These are phyloP conservation scores for Delphinapterus leucas DNA, from an alignment of 2,113 vertebrate species.

Conservation along the genomic window DNA sequence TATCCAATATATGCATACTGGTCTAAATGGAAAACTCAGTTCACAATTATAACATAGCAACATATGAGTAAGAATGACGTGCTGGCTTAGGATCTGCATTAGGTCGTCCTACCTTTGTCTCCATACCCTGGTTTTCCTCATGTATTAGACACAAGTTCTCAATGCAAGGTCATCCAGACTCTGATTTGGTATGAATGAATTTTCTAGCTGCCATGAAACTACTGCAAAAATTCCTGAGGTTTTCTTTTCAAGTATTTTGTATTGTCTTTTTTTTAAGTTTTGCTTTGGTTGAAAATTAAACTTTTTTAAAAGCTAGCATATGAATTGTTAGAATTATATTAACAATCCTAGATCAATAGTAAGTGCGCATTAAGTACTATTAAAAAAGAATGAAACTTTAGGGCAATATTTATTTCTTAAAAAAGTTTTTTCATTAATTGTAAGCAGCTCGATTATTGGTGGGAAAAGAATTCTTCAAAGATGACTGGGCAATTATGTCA, in stretches of 20 bases:
- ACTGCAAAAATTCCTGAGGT: neutral
- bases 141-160: neutral
- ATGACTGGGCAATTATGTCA: neutral
- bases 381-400: neutral
- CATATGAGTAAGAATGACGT: neutral
- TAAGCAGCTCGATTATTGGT: neutral
- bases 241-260: neutral
- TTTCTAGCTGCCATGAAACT: neutral
- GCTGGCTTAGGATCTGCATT: neutral
- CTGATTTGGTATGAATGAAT: neutral
- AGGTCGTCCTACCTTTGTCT: accelerated
- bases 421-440: neutral
- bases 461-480: neutral
- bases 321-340: neutral
- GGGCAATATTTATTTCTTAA: neutral
- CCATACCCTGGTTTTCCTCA: neutral
- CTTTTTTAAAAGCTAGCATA: neutral
- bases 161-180: neutral
- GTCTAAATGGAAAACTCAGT: neutral
- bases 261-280: neutral
- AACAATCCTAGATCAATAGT: neutral
- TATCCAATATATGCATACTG: neutral
- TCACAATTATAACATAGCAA: neutral
- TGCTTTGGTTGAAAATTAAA: neutral
- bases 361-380: neutral